Conservation (phyloP, 2,113 vertebrate genomes). For the Python bivittatus region DNA sequence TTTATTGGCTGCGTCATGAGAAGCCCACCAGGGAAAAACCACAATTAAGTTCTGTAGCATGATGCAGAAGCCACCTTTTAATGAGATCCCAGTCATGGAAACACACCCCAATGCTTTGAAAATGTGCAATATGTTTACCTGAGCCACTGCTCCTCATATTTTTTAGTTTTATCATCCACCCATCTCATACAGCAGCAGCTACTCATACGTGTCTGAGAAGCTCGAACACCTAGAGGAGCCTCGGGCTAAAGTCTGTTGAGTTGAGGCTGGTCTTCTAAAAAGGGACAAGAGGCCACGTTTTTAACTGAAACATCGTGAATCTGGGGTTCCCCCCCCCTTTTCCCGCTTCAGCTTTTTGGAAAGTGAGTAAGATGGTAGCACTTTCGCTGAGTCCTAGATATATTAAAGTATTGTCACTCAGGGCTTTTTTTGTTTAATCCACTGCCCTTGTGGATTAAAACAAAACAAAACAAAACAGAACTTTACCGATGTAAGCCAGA, state of each 20-base stretch:
- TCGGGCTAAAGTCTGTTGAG: not conserved
- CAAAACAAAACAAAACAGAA: no score
- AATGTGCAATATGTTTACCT: not conserved
- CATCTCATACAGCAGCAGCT: not conserved
- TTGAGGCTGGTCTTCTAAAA: not conserved
- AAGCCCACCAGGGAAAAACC: no score
- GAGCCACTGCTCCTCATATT: constrained; percentile 20
- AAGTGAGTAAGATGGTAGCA: no score
- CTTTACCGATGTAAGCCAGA: no score
- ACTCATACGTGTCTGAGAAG: not conserved
- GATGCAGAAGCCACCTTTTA: constrained; percentile 34
- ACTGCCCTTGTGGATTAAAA: no score
- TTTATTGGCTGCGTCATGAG: no score
- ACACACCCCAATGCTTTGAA: constrained; percentile 1
- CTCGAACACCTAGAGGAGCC: constrained; percentile 27
- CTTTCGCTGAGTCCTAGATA: no score
- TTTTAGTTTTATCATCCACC: constrained; percentile 23
- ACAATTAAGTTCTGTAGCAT: not conserved
- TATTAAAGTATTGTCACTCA: no score
- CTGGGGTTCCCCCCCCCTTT: no score
- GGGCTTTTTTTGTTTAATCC: no score
- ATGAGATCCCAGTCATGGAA: constrained; percentile 25
- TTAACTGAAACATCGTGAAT: not conserved
- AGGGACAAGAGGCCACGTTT: no score
- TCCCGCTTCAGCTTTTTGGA: no score